Conservation (phyloP, 2,888 invertebrate genomes). For the Agrotis clavis region DNA sequence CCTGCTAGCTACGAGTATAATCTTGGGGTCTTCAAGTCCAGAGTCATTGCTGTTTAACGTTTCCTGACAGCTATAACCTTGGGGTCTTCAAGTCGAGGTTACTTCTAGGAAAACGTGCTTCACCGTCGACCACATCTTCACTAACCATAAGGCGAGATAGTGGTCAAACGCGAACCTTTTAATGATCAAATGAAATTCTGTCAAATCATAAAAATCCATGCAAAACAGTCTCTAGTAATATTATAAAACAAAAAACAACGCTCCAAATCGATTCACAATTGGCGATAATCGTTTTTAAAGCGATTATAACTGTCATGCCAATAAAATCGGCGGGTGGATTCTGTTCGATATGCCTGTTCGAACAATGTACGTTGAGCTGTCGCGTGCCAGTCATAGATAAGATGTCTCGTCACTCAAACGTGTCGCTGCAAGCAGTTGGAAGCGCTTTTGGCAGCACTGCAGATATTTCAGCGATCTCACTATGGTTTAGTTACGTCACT, state of each 20-base stretch:
- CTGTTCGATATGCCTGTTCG: conserved; percentile 26
- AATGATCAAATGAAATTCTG: no score
- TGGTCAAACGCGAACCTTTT: no score
- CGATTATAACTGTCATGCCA: conserved; percentile 34
- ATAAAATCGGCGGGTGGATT: conserved; percentile 47
- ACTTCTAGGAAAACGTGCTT: no score
- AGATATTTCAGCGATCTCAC: conserved; percentile 57
- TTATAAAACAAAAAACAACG: neutral
- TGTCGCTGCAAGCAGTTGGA: conserved; percentile 51
- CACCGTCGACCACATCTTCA: no score
- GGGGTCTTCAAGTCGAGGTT: no score
- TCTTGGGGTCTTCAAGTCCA: no score
- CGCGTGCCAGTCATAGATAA: conserved; percentile 57
- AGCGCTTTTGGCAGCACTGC: conserved; percentile 56
- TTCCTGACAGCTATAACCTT: no score
- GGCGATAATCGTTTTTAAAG: conserved; percentile 33
- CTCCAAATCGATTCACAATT: neutral
- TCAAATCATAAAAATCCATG: no score
- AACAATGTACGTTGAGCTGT: conserved; percentile 33
- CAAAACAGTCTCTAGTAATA: no score
- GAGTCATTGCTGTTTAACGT: no score
- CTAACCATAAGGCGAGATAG: no score
- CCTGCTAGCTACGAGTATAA: no score
- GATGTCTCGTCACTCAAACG: conserved; percentile 58
- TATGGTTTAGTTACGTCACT: conserved; percentile 60